Base-by-base conservation (phyloP, 64 coral and sea anemone species). In the Montipora foliosa region DNA sequence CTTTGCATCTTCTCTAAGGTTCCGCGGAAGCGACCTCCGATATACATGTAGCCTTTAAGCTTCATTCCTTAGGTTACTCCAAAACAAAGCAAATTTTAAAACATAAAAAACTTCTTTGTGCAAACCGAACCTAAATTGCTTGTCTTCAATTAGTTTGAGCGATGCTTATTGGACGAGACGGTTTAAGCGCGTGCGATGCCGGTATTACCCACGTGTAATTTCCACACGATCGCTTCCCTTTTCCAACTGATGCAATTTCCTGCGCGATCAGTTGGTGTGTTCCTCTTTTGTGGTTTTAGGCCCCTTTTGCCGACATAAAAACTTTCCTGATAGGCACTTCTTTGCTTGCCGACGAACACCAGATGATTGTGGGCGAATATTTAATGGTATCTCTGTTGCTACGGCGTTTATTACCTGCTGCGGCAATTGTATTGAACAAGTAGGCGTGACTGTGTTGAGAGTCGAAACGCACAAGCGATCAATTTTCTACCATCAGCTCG, bases 401-500 rank as follows among this genome's bases (percentile, higher is more conserved):
- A 52, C 62, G 82, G 64, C 71, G 82, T 86, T 71, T 49, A 71
- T 24, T 71, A 86, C 82, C 82, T 86, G 82, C 82, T 21, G 71
- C 7, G 61, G 66, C 15, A 86, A 86, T 72, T 71, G 68, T 86
- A 29, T 47, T 86, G 71, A 51, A 86, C 64, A 86, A 52, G 82
- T 71, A 71, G 82, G 82, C 82, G 82, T 86, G 82, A 86, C 45
- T 1, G 47, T 29, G 45, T 72, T 86, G 62, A 46, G 45, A 66
- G 45, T 67, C 11, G 71, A 86, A 49, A 64, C 62, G 82, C 46
- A 69, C 62, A 71, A 50, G 3, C 45, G 0, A 22, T 20, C 7
- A 48, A 1, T 3, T 57, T 12, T 12, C 61, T 64, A 71, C 64
- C 2, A 86, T 13, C 62, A 71, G 8, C 53, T 57, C 6, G 6